A percentile compares a stretch with the other conserved stretches of the same genome.
These are phyloP conservation scores for Choreutis nemorana DNA, from an alignment of 2,888 invertebrate genomes.

Conservation along the genomic window DNA sequence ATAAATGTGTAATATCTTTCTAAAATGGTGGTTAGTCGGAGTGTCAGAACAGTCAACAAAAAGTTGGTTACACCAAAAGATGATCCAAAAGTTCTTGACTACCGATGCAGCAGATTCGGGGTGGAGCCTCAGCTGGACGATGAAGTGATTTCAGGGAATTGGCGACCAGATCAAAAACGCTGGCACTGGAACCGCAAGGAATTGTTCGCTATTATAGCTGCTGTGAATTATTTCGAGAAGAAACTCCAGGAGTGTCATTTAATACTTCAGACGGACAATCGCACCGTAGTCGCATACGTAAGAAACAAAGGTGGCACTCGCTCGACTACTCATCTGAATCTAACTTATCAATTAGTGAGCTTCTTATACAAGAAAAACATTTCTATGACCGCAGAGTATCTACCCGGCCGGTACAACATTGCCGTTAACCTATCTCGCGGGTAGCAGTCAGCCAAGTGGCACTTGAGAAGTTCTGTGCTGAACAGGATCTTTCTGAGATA, in stretches of 20 bases:
- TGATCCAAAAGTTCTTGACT: conserved; percentile 3
- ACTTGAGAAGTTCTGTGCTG: not conserved
- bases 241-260: too few species aligned
- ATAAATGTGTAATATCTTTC: conserved; percentile 1
- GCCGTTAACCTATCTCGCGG: not conserved
- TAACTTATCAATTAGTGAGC: not conserved
- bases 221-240: not conserved
- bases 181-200: conserved; percentile 7
- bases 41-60: not conserved
- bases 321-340: conserved; percentile 1
- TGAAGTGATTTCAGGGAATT: conserved; percentile 4
- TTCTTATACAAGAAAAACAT: conserved; percentile 9
- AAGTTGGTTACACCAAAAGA: not conserved
- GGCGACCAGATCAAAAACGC: conserved; percentile 5
- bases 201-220: conserved; percentile 6
- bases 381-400: conserved; percentile 10
- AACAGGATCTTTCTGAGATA: too few species aligned
- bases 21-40: conserved; percentile 6
- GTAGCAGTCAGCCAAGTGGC: not conserved
- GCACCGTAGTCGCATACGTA: conserved; percentile 11
- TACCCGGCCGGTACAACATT: conserved; percentile 18
- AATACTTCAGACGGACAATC: conserved; percentile 8
- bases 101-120: conserved; percentile 8
- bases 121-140: conserved; percentile 12
- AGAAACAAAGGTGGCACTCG: conserved; percentile 15